These are phyloP conservation scores for Lycia hirtaria DNA, from an alignment of 2,888 invertebrate species.

Conservation along the genomic window DNA sequence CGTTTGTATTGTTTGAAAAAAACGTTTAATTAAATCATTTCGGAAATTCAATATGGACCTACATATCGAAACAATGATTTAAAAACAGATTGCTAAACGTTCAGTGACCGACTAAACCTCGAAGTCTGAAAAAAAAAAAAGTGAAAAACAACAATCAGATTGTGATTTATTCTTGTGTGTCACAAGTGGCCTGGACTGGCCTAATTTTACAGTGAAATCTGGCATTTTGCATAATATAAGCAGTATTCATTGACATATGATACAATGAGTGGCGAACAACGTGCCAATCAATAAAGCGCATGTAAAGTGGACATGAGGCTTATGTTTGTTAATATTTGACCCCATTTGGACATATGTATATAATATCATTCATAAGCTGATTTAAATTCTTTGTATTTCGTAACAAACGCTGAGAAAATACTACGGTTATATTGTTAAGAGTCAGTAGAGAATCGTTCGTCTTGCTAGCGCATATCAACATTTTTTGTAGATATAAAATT, in stretches of 20 bases:
- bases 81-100: slow-evolving; percentile 18
- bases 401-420: neutral
- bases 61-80: slow-evolving; percentile 8
- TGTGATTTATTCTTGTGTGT: slow-evolving; percentile 30
- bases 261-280: neutral
- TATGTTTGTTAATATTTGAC: neutral
- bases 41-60: neutral
- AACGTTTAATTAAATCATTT: neutral
- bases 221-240: slow-evolving; percentile 30
- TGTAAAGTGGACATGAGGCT: neutral
- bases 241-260: slow-evolving; percentile 16
- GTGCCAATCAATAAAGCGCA: slow-evolving; percentile 1
- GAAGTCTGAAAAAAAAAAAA: slow-evolving; percentile 5
- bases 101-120: slow-evolving; percentile 10
- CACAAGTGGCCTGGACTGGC: slow-evolving; percentile 21
- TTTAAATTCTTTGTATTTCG: neutral
- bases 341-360: neutral
- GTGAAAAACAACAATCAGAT: slow-evolving; percentile 14
- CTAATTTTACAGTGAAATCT: slow-evolving; percentile 34
- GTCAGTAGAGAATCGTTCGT: too few species aligned
- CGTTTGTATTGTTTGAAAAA: neutral
- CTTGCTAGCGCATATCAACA: too few species aligned
- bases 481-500: too few species aligned
- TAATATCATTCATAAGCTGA: slow-evolving; percentile 9
- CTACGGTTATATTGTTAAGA: neutral